These are phyloP conservation scores for Melipona beecheii DNA, from an alignment of 2,888 invertebrate species.

Conservation along the genomic window DNA sequence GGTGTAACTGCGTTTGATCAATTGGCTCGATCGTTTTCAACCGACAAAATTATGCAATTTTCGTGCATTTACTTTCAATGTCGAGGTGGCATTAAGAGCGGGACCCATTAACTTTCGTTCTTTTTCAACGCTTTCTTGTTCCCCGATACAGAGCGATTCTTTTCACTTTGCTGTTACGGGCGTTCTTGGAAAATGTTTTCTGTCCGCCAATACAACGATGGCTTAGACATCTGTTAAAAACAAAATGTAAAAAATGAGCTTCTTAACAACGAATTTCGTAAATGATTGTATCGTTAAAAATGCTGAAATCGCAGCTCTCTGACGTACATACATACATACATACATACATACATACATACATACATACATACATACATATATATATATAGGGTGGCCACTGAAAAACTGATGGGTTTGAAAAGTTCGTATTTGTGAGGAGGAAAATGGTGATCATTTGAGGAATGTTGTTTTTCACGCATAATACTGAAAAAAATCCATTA, in stretches of 20 bases:
- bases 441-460: too few species aligned
- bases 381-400: too few species aligned
- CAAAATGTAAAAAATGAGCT: not conserved
- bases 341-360: too few species aligned
- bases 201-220: not conserved
- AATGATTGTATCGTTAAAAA: constrained; percentile 1
- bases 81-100: constrained; percentile 9
- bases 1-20: not conserved
- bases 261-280: constrained; percentile 9
- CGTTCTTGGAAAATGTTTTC: constrained; percentile 35
- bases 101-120: constrained; percentile 47
- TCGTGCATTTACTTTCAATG: constrained; percentile 45
- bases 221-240: constrained; percentile 7
- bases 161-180: constrained; percentile 25
- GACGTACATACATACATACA: too few species aligned
- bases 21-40: constrained; percentile 2
- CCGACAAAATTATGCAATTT: constrained; percentile 36
- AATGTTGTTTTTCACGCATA: too few species aligned
- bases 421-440: too few species aligned
- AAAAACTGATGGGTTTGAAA: too few species aligned
- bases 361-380: too few species aligned
- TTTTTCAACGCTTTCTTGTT: constrained; percentile 55
- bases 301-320: not conserved
- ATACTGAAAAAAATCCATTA: too few species aligned
- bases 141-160: constrained; percentile 7